Conservation (phyloP, 2,888 invertebrate species). For the Axea sp. region DNA sequence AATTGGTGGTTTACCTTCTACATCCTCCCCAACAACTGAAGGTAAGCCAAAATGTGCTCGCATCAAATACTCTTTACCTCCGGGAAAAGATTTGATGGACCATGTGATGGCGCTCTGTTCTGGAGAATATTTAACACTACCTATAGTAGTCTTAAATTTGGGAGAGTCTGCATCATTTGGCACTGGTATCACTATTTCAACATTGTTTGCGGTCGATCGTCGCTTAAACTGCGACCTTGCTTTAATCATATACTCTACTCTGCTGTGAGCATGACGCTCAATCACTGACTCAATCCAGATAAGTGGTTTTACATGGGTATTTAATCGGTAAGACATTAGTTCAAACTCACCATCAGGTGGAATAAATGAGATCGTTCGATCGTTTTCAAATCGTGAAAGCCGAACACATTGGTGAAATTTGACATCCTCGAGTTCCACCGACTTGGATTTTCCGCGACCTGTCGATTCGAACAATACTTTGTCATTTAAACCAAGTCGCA, state of each 20-base stretch:
- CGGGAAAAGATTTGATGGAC: slow-evolving; percentile 98
- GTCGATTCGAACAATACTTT: slow-evolving; percentile 99
- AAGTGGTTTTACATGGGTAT: slow-evolving; percentile 97
- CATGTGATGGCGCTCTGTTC: slow-evolving; percentile 98
- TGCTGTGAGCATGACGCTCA: slow-evolving; percentile 96
- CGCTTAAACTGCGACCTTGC: slow-evolving; percentile 99
- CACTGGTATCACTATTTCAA: slow-evolving; percentile 97
- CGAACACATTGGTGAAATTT: slow-evolving; percentile 99
- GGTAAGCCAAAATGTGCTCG: slow-evolving; percentile 98
- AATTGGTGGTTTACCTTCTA: slow-evolving; percentile 98
- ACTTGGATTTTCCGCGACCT: slow-evolving; percentile 97
- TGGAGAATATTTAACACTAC: slow-evolving; percentile 97
- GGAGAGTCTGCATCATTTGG: slow-evolving; percentile 99
- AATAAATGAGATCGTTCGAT: slow-evolving; percentile 98
- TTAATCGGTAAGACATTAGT: slow-evolving; percentile 97
- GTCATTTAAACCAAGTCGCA: slow-evolving; percentile 97
- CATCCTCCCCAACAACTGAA: slow-evolving; percentile 95
- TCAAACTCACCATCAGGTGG: slow-evolving; percentile 99
- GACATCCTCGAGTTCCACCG: slow-evolving; percentile 98
- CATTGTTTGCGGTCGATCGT: slow-evolving; percentile 98
- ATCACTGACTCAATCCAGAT: slow-evolving; percentile 99
- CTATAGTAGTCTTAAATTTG: slow-evolving; percentile 98
- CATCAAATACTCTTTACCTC: slow-evolving; percentile 99
- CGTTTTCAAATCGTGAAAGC: slow-evolving; percentile 97
- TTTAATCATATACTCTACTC: slow-evolving; percentile 99